These are phyloP conservation scores for Euclidia mi DNA, from an alignment of 2,888 invertebrate genomes.

Conservation along the genomic window DNA sequence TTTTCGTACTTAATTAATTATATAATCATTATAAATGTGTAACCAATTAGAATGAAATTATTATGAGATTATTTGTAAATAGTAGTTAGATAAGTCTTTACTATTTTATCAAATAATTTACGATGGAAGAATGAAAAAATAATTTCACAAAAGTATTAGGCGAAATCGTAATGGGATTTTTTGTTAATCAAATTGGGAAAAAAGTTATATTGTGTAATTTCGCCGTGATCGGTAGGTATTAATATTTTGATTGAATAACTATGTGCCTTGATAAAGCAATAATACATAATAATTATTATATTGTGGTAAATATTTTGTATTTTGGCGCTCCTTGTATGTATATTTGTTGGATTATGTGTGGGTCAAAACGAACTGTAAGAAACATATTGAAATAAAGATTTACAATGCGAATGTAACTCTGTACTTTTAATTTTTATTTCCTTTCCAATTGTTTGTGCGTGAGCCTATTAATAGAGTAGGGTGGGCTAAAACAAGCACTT, in stretches of 20 bases:
- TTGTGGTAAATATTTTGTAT: constrained; percentile 26
- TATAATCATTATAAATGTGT: constrained; percentile 37
- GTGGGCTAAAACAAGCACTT: no score
- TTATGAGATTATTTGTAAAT: constrained; percentile 61
- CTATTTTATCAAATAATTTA: constrained; percentile 19
- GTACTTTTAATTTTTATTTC: constrained; percentile 11
- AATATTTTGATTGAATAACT: constrained; percentile 15
- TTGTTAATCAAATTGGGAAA: constrained; percentile 5
- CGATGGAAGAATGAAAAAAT: background rate
- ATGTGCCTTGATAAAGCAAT: constrained; percentile 32
- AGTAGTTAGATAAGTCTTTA: constrained; percentile 45
- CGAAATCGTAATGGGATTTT: constrained; percentile 4
- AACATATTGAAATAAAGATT: constrained; percentile 52
- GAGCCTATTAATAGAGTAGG: no score
- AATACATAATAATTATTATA: constrained; percentile 23
- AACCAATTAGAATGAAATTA: constrained; percentile 51
- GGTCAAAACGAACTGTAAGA: constrained; percentile 50
- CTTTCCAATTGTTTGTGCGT: background rate
- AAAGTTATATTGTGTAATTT: constrained; percentile 2
- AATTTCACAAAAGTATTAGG: background rate
- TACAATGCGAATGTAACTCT: constrained; percentile 33
- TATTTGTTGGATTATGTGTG: constrained; percentile 55
- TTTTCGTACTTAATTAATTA: constrained; percentile 77
- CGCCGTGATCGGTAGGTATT: constrained; percentile 27
- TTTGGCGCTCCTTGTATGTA: constrained; percentile 53